Evolutionary conservation across 2,888 invertebrate species (phyloP).

Genomic region (Orchestes rusci): DNA sequence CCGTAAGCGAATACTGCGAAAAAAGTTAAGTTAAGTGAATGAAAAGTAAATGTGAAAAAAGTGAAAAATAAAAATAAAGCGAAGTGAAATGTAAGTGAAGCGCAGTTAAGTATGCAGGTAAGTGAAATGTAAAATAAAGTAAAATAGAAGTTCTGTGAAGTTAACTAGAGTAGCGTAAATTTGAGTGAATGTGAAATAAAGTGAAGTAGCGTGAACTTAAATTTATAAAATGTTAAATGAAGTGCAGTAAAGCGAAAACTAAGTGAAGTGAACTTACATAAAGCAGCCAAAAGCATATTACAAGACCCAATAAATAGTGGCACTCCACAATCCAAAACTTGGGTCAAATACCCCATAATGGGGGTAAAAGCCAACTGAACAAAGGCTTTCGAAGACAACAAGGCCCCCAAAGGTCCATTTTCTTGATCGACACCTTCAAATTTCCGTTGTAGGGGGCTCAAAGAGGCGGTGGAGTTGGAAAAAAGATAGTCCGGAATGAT

Average conservation of each 20-base stretch:
- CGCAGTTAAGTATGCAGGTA: no score
- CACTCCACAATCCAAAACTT: constrained; percentile 57
- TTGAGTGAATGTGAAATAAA: no score
- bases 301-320: constrained; percentile 64
- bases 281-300: constrained; percentile 58
- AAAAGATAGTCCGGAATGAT: constrained; percentile 72
- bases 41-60: no score
- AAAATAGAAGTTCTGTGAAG: no score
- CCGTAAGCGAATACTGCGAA: constrained; percentile 68
- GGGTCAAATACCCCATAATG: constrained; percentile 61
- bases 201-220: no score
- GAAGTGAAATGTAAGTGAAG: no score
- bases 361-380: constrained; percentile 74
- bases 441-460: constrained; percentile 43
- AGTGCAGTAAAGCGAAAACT: no score
- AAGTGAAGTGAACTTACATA: constrained; percentile 52
- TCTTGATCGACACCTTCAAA: constrained; percentile 48
- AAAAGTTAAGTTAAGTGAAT: no score
- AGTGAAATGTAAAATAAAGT: no score
- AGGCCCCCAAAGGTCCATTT: constrained; percentile 60
- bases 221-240: no score
- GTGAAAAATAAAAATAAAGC: no score
- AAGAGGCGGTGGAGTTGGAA: constrained; percentile 42
- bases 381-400: constrained; percentile 71
- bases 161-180: no score